A percentile compares a stretch with the other conserved stretches of the same genome.
phyloP scores from a whole-genome alignment of 2,113 vertebrate genomes.

The Phoxinus phoxinus region DNA sequence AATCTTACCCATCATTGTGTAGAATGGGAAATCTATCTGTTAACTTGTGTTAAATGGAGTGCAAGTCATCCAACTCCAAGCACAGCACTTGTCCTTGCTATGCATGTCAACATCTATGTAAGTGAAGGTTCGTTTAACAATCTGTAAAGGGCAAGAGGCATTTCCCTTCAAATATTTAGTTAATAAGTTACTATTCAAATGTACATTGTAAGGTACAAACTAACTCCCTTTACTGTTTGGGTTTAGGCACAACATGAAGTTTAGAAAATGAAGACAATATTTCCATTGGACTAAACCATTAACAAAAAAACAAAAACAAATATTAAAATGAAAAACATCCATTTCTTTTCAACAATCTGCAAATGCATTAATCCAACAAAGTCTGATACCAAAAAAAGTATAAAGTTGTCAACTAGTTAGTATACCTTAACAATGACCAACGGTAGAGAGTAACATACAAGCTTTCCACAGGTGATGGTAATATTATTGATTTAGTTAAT shows the following conservation, averaged over 20 bases:
- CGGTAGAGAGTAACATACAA: not conserved
- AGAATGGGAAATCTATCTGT: too few relatives aligned
- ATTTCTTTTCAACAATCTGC: not conserved
- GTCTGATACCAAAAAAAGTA: not conserved
- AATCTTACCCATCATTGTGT: too few relatives aligned
- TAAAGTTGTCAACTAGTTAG: not conserved
- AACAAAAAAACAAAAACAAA: not conserved
- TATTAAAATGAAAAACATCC: not conserved
- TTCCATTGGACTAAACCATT: not conserved
- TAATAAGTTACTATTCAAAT: slow-evolving; percentile 1
- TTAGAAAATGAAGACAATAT: too few relatives aligned
- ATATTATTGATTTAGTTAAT: not conserved
- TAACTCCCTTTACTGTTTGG: not conserved
- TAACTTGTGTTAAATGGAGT: not conserved
- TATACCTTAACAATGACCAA: not conserved
- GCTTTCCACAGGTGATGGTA: not conserved
- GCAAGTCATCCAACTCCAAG: not conserved
- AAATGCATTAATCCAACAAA: not conserved
- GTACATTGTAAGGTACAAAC: not conserved
- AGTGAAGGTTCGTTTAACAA: slow-evolving; percentile 8
- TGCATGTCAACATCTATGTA: not conserved
- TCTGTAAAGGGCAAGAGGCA: not conserved
- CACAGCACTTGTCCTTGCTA: not conserved
- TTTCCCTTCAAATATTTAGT: not conserved
- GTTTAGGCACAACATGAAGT: not conserved